Evolutionary conservation across 2,888 invertebrate genomes (phyloP).

Genomic region (Cheiracanthium punctorium): DNA sequence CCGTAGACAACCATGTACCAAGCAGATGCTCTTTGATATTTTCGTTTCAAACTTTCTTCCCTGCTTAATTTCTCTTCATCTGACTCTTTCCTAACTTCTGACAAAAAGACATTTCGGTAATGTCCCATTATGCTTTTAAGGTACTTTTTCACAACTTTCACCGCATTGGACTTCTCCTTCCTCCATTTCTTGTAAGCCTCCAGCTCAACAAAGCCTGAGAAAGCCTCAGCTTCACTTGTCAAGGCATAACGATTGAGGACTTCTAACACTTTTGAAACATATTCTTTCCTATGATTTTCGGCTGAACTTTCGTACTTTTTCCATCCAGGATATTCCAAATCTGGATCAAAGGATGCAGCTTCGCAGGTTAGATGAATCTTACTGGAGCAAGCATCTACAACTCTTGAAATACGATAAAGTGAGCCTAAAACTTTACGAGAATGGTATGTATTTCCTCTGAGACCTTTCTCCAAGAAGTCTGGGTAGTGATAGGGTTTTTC

Average conservation of each 20-base stretch:
- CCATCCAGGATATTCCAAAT: constrained; percentile 57
- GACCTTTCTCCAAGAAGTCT: constrained; percentile 72
- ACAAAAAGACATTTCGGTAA: constrained; percentile 32
- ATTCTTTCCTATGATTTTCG: constrained; percentile 34
- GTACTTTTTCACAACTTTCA: constrained; percentile 33
- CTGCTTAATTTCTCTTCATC: background rate
- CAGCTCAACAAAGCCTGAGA: constrained; percentile 55
- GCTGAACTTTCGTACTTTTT: constrained; percentile 55
- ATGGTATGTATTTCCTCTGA: constrained; percentile 72
- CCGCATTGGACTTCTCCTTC: constrained; percentile 45
- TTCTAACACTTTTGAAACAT: constrained; percentile 30
- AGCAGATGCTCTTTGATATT: constrained; percentile 57
- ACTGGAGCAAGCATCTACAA: constrained; percentile 55
- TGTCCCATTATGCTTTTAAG: constrained; percentile 29
- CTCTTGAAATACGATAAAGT: constrained; percentile 73
- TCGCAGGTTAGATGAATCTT: constrained; percentile 24
- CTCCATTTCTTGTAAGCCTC: constrained; percentile 37
- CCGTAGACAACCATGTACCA: constrained; percentile 68
- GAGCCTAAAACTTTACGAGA: constrained; percentile 74
- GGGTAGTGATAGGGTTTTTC: constrained; percentile 70
- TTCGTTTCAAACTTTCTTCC: background rate
- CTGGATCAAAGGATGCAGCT: constrained; percentile 5
- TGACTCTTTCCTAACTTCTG: constrained; percentile 27
- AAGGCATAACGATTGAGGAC: constrained; percentile 47
- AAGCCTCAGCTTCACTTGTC: constrained; percentile 49